Percentiles rank a stretch among this genome's conserved stretches.
Evolutionary conservation across 2,113 vertebrate genomes (phyloP).

Genomic region (Tupaia chinensis): DNA sequence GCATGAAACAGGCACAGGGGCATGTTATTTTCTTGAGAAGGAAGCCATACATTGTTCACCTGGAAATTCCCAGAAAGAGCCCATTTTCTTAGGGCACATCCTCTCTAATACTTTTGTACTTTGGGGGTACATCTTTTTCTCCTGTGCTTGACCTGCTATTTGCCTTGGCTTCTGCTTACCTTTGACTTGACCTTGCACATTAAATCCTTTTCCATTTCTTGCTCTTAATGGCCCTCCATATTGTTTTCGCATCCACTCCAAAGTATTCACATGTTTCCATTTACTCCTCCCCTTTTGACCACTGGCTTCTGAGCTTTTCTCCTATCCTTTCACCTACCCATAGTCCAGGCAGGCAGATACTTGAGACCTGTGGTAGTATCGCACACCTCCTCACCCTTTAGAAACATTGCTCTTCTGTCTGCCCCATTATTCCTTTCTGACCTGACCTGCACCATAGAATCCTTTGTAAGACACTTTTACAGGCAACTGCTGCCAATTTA

Average conservation of each 20-base stretch:
- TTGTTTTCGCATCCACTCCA: neutral
- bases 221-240: neutral
- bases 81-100: neutral
- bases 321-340: neutral
- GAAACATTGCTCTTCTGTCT: neutral
- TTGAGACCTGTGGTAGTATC: neutral
- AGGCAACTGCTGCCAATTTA: neutral
- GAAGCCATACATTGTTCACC: neutral
- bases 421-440: neutral
- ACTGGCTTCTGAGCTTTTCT: neutral
- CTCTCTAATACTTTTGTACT: neutral
- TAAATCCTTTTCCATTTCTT: neutral
- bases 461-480: neutral
- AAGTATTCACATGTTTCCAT: neutral
- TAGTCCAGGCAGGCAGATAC: neutral
- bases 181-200: neutral
- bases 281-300: neutral
- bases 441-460: neutral
- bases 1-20: neutral
- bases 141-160: accelerated
- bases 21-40: neutral
- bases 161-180: neutral
- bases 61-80: neutral
- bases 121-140: neutral
- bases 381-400: accelerated